These are phyloP conservation scores for Dryobates pubescens DNA, from an alignment of 2,797 vertebrate species.

Conservation along the genomic window DNA sequence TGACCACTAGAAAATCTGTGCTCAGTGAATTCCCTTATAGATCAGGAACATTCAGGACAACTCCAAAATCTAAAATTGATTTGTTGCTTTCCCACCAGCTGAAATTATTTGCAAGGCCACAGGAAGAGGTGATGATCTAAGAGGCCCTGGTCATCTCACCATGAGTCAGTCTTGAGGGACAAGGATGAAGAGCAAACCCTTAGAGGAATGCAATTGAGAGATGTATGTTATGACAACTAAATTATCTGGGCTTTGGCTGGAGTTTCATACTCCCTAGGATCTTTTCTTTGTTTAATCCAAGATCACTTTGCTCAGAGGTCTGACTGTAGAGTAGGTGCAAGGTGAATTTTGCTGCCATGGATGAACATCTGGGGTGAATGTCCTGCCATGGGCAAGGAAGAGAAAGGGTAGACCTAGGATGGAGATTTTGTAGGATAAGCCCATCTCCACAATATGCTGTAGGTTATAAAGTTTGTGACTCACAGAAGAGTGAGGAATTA, in stretches of 20 bases:
- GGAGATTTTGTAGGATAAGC: background rate
- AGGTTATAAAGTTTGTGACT: background rate
- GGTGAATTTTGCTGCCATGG: background rate
- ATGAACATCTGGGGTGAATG: background rate
- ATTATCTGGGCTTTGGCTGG: background rate
- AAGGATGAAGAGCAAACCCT: background rate
- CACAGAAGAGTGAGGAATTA: background rate
- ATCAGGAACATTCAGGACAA: background rate
- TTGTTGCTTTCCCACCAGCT: background rate
- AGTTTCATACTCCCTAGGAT: background rate
- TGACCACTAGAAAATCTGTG: fast-evolving
- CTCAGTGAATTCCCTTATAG: background rate
- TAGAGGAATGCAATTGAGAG: background rate
- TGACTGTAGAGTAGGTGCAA: background rate
- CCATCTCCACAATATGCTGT: background rate
- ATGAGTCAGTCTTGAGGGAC: background rate
- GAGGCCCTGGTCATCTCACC: background rate
- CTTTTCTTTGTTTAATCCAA: background rate
- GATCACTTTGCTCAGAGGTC: background rate
- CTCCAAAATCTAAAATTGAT: background rate
- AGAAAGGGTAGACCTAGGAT: background rate
- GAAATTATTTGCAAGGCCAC: background rate
- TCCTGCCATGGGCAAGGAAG: background rate
- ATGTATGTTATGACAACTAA: background rate
- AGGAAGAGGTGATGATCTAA: background rate